phyloP scores from a whole-genome alignment of 2,797 vertebrate genomes.

The Acropternis orthonyx region DNA sequence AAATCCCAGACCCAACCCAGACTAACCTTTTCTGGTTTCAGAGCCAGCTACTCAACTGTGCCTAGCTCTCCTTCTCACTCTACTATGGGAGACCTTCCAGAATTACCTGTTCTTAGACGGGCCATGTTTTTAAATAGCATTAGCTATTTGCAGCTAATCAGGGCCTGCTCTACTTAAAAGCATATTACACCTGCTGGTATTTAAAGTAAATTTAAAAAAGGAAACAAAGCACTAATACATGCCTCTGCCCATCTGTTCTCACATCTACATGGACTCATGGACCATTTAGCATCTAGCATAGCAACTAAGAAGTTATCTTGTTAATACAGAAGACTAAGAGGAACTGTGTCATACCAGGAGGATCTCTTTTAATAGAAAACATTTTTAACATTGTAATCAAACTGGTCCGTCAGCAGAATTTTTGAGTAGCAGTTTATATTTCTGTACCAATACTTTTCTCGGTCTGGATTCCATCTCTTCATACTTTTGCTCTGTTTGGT shows the following conservation, averaged over 20 bases:
- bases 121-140: slow-evolving; percentile 24
- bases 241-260: slow-evolving; percentile 21
- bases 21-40: not conserved
- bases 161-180: slow-evolving; percentile 41
- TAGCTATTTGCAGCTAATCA: slow-evolving; percentile 46
- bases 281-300: not conserved
- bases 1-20: not conserved
- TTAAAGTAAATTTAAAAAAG: slow-evolving; percentile 43
- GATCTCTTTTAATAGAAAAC: not conserved
- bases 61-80: not conserved
- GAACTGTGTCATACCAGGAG: not conserved
- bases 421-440: not conserved
- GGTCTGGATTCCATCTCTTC: slow-evolving; percentile 2
- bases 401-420: not conserved
- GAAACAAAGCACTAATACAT: slow-evolving; percentile 38
- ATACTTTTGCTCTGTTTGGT: slow-evolving; percentile 11
- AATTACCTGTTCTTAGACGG: not conserved
- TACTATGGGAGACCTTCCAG: not conserved
- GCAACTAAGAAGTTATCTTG: not conserved
- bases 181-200: slow-evolving; percentile 49
- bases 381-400: not conserved
- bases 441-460: not conserved
- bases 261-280: not conserved
- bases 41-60: not conserved
- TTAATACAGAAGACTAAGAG: not conserved